Percentiles rank a stretch among this genome's conserved stretches.
phyloP scores from a whole-genome alignment of 2,113 vertebrate genomes.

The Panthera uncia region DNA sequence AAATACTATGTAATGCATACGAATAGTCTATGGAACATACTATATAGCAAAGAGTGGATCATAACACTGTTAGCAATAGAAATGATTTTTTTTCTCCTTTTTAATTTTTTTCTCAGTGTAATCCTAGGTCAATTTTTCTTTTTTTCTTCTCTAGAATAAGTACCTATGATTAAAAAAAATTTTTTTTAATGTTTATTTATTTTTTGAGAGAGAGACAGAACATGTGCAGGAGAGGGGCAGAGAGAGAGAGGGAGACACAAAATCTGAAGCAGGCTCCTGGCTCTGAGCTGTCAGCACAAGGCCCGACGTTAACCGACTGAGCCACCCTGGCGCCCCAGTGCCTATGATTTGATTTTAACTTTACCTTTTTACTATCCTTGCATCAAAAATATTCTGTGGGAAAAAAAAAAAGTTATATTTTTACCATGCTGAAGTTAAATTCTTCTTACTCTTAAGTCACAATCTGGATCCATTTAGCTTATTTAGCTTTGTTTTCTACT shows the following conservation, averaged over 20 bases:
- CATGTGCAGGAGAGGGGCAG: too few relatives aligned
- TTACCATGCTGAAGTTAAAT: not conserved
- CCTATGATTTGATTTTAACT: not conserved
- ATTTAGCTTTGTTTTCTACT: constrained; percentile 11
- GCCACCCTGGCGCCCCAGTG: not conserved
- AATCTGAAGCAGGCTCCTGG: too few relatives aligned
- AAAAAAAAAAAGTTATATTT: not conserved
- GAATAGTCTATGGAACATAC: not conserved
- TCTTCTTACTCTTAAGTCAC: not conserved
- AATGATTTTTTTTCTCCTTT: not conserved
- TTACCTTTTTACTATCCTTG: not conserved
- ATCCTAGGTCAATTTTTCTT: not conserved
- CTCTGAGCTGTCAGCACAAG: too few relatives aligned
- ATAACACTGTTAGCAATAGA: not conserved
- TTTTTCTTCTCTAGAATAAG: not conserved
- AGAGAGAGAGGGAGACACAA: too few relatives aligned
- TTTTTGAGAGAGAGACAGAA: too few relatives aligned
- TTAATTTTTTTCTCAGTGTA: not conserved
- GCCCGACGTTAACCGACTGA: too few relatives aligned
- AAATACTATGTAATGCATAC: not conserved
- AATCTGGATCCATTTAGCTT: not conserved
- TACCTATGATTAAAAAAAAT: not conserved
- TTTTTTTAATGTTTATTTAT: too few relatives aligned
- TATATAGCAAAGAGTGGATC: not conserved
- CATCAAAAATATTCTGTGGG: not conserved